phyloP scores from a whole-genome alignment of 2,888 invertebrate species.

The Cordilura impudica region DNA sequence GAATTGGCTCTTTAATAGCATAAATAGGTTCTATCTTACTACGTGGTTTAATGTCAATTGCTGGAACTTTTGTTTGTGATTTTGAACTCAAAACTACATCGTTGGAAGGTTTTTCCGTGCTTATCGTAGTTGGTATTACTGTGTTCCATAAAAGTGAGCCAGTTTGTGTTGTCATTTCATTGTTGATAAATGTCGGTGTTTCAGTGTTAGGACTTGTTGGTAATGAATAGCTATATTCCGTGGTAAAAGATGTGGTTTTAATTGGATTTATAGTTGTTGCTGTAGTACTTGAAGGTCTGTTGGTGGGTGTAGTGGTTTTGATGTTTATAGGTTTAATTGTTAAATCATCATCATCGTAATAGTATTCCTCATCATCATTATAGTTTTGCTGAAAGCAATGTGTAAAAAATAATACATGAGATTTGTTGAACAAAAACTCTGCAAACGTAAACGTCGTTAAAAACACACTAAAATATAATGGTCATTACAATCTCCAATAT shows the following conservation, averaged over 20 bases:
- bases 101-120: neutral
- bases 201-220: neutral
- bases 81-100: neutral
- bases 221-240: neutral
- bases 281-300: slow-evolving; percentile 24
- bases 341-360: slow-evolving; percentile 76
- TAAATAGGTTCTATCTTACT: slow-evolving; percentile 52
- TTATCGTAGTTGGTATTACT: neutral
- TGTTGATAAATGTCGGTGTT: neutral
- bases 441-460: too few species aligned
- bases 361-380: slow-evolving; percentile 74
- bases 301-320: slow-evolving; percentile 64
- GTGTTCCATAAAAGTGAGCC: slow-evolving; percentile 9
- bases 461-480: too few species aligned
- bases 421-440: neutral
- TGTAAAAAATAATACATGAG: neutral
- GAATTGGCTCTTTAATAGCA: slow-evolving; percentile 23
- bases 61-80: neutral
- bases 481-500: too few species aligned
- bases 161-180: neutral
- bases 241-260: slow-evolving; percentile 6
- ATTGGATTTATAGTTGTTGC: neutral
- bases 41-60: slow-evolving; percentile 23
- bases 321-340: slow-evolving; percentile 73
- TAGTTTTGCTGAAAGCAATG: slow-evolving; percentile 68